These are phyloP conservation scores for Xerus rutilus DNA, from an alignment of 2,797 vertebrate species.

Conservation along the genomic window DNA sequence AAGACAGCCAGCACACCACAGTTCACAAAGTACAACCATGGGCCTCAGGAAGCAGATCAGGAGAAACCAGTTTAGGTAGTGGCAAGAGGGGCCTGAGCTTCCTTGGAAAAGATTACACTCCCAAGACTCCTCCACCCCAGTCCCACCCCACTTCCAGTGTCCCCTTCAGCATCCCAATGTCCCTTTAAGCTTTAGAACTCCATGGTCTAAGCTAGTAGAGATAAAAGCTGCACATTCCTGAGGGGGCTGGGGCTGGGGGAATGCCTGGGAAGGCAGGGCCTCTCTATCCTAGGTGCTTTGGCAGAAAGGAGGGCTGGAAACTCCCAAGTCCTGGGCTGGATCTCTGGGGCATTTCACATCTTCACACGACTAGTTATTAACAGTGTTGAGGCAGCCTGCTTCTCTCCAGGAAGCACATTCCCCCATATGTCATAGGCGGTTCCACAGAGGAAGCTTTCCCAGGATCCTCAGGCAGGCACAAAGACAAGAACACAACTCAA, in stretches of 20 bases:
- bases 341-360: neutral
- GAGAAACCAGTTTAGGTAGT: slow-evolving; percentile 22
- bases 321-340: slow-evolving; percentile 81
- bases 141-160: neutral
- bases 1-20: neutral
- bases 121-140: neutral
- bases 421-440: neutral
- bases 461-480: neutral
- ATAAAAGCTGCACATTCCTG: slow-evolving; percentile 75
- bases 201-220: slow-evolving; percentile 16
- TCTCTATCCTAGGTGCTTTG: slow-evolving; percentile 67
- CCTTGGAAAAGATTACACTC: neutral
- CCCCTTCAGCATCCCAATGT: neutral
- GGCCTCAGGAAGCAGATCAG: neutral
- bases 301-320: slow-evolving; percentile 39
- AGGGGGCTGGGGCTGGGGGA: slow-evolving; percentile 67
- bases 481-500: neutral
- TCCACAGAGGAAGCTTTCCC: neutral
- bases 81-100: neutral
- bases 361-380: slow-evolving; percentile 24
- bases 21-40: neutral
- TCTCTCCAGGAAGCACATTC: neutral
- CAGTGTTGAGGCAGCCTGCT: neutral
- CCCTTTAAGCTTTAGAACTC: slow-evolving; percentile 51
- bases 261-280: slow-evolving; percentile 68